Base-by-base conservation (phyloP, 2,888 invertebrate genomes). In the Tachystola acroxantha region DNA sequence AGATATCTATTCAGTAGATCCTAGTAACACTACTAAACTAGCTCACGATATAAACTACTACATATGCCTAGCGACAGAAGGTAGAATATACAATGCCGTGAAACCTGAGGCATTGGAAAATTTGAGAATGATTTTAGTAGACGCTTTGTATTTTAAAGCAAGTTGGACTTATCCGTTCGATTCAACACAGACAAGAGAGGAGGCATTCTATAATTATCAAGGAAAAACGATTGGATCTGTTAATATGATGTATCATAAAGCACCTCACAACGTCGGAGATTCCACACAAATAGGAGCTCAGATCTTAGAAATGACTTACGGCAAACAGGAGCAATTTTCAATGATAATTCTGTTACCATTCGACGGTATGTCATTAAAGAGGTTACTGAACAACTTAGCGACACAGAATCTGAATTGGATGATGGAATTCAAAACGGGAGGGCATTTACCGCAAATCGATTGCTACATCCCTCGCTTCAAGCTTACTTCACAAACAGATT, bases 161-260 rank as follows among this genome's bases (percentile, higher is more conserved):
- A 87, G 88, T 43, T 94, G 94, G 94, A 89, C 89, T 36, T 65
- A 79, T 25, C 91, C 91, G 0, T 93, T 93, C 45, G 91, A 93
- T 46, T 54, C 63, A 0, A 77, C 88, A 0, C 74, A 81, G 7
- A 93, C 93, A 0, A 82, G 64, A 26, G 53, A 61, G 7, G 89
- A 89, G 50, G 54, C 78, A 0, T 93, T 93, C 55, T 90, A 88
- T 47, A 87, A 91, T 53, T 89, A 89, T 4, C 79, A 88, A 46
- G 89, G 88, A 3, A 78, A 74, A 38, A 58, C 71, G 0, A 69
- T 88, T 14, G 89, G 90, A 3, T 63, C 86, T 22, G 91, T 93
- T 0, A 88, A 91, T 38, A 94, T 95, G 93, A 95, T 96, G 94
- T 88, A 88, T 40, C 90, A 91, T 43, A 86, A 88, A 51, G 90